Evolutionary conservation across 1,140 invertebrate species (phyloP).

Genomic region (Sycobia sp.): DNA sequence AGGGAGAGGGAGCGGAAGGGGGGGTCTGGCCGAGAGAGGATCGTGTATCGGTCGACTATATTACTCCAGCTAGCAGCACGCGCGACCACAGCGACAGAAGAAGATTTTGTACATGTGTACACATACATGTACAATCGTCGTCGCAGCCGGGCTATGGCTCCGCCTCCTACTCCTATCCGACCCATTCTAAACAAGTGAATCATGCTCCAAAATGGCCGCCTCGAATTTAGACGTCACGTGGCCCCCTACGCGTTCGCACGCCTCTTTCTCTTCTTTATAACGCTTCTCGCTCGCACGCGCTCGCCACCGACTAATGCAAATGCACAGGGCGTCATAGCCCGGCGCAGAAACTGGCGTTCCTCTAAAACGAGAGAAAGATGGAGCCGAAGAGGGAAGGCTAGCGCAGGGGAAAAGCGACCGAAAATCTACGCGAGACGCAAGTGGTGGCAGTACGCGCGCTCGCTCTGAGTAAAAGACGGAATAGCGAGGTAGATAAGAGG

Average conservation of each 20-base stretch:
- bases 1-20: no score
- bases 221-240: constrained; percentile 60
- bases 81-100: constrained; percentile 1
- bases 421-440: constrained; percentile 8
- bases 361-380: no score
- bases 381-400: not conserved
- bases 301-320: no score
- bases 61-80: no score
- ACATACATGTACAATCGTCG: no score
- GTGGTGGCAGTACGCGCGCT: no score
- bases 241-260: constrained; percentile 37
- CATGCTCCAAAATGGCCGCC: constrained; percentile 60
- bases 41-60: constrained; percentile 42
- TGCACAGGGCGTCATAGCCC: no score
- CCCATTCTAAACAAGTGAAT: constrained; percentile 61
- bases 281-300: constrained; percentile 28
- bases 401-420: constrained; percentile 18
- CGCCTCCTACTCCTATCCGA: constrained; percentile 58
- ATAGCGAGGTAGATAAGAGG: no score
- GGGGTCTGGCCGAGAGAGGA: constrained; percentile 17
- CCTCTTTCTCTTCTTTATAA: no score
- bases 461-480: no score
- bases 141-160: constrained; percentile 42
- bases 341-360: no score
- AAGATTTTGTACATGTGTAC: constrained; percentile 51